Conservation (phyloP, 2,797 vertebrate genomes). For the Pseudochaenichthys georgianus region DNA sequence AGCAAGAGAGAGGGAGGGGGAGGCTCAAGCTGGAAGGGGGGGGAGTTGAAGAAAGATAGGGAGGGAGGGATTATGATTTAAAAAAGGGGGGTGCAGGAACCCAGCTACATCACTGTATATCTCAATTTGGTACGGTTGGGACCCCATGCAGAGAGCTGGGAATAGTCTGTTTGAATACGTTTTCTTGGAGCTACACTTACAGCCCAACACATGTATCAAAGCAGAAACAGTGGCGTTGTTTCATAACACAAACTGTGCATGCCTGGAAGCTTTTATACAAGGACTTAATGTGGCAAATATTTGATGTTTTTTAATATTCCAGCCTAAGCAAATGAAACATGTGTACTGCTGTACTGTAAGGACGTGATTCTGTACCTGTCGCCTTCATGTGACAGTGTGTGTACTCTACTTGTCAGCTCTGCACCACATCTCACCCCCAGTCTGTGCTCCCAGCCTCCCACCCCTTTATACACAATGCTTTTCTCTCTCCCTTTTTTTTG, state of each 20-base stretch:
- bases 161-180: constrained; percentile 49
- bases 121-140: constrained; percentile 49
- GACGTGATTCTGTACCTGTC: constrained; percentile 30
- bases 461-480: constrained; percentile 42
- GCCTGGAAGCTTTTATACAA: constrained; percentile 18
- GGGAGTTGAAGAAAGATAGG: constrained; percentile 39
- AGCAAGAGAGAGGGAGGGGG: constrained; percentile 22
- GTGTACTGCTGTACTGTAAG: background rate
- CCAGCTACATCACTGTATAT: constrained; percentile 49
- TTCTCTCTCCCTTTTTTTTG: constrained; percentile 32
- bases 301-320: constrained; percentile 17
- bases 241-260: constrained; percentile 42
- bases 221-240: constrained; percentile 37
- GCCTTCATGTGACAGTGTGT: constrained; percentile 30
- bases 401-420: constrained; percentile 49
- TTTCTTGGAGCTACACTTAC: constrained; percentile 26
- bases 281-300: constrained; percentile 20
- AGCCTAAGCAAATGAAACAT: background rate
- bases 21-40: constrained; percentile 2
- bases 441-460: constrained; percentile 23
- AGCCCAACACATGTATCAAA: constrained; percentile 47
- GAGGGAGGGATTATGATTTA: constrained; percentile 63
- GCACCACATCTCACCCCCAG: constrained; percentile 55
- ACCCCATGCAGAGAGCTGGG: constrained; percentile 55
- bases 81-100: constrained; percentile 40